A percentile compares a stretch with the other conserved stretches of the same genome.
phyloP scores from a whole-genome alignment of 2,113 vertebrate genomes.

The Tetrao urogallus region DNA sequence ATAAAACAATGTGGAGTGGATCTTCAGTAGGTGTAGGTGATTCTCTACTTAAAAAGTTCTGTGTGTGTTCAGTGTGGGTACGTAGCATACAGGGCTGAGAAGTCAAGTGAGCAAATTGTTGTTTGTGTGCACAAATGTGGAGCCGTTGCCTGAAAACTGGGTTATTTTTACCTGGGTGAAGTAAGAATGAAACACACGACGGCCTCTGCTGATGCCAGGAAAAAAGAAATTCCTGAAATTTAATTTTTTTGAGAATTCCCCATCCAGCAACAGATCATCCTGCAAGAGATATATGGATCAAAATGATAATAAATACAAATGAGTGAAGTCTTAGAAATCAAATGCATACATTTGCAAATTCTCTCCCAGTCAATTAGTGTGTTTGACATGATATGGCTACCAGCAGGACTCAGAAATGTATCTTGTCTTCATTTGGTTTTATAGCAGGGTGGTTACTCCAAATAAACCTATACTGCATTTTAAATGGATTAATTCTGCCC shows the following conservation, averaged over 20 bases:
- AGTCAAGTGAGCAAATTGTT: background rate
- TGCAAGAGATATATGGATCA: background rate
- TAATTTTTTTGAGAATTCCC: background rate
- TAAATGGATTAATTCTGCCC: background rate
- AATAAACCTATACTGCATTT: background rate
- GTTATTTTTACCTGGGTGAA: background rate
- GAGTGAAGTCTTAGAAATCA: background rate
- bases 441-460: background rate
- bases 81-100: background rate
- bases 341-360: background rate
- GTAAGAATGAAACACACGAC: background rate
- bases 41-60: background rate
- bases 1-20: background rate
- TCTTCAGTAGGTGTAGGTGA: background rate
- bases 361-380: background rate
- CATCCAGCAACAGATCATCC: background rate
- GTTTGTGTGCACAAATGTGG: background rate
- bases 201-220: background rate
- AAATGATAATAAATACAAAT: background rate
- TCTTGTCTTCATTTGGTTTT: background rate
- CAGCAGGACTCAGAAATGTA: background rate
- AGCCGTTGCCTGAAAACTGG: background rate
- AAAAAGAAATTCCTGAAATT: background rate
- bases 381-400: background rate
- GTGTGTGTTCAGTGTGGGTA: background rate